A percentile compares a stretch with the other conserved stretches of the same genome.
Evolutionary conservation across 2,113 vertebrate genomes (phyloP).

Genomic region (Xenopus tropicalis): UCB_Xtro_10.0 CM004447.2:94725001-94725500

Average conservation of each 20-base stretch:
- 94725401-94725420: conserved; percentile 38
- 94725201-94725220: too few species aligned
- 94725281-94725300: not conserved
- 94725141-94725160: too few species aligned
- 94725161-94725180: too few species aligned
- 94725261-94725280: not conserved
- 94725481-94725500: conserved; percentile 3
- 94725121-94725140: too few species aligned
- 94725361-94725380: conserved; percentile 38
- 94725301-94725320: not conserved
- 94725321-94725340: conserved; percentile 10
- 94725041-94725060: too few species aligned
- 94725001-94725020: too few species aligned
- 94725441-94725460: conserved; percentile 39
- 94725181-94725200: too few species aligned
- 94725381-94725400: conserved; percentile 39
- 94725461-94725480: conserved; percentile 37
- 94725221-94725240: too few species aligned
- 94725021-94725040: too few species aligned
- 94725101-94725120: too few species aligned
- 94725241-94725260: not conserved
- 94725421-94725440: conserved; percentile 43
- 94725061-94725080: too few species aligned
- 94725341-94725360: conserved; percentile 35
- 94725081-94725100: too few species aligned